phyloP scores from a whole-genome alignment of 2,113 vertebrate species.

The Columba livia region DNA sequence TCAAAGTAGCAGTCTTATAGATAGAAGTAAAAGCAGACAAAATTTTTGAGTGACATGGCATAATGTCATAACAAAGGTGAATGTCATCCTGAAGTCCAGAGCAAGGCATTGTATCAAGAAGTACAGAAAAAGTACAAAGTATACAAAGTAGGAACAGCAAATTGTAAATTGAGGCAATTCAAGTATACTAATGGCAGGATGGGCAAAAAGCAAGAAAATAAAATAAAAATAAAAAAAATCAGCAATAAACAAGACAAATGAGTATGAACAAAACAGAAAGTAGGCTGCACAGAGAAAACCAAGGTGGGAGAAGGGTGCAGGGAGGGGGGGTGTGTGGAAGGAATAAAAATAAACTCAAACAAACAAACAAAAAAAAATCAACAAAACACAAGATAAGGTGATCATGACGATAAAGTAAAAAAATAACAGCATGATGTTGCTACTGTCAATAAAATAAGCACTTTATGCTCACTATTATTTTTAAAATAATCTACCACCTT shows the following conservation, averaged over 20 bases:
- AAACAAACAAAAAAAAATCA: background rate
- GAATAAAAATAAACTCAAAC: background rate
- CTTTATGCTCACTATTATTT: background rate
- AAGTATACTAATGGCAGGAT: rapidly evolving
- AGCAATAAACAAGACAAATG: background rate
- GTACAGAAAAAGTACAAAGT: background rate
- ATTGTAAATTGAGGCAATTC: background rate
- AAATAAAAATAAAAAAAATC: background rate
- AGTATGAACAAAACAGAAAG: background rate
- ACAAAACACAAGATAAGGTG: background rate
- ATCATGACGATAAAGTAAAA: background rate
- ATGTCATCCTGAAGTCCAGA: background rate
- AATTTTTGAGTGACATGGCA: background rate
- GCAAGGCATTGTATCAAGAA: background rate
- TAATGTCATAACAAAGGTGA: background rate
- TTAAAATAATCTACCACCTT: background rate
- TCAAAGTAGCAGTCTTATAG: background rate
- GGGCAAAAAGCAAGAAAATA: background rate
- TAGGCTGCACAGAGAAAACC: background rate
- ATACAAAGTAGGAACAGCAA: background rate
- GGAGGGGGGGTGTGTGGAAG: too few relatives aligned
- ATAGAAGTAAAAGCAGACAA: background rate
- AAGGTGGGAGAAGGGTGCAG: too few relatives aligned
- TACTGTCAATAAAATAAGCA: background rate
- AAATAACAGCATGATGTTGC: background rate